Conservation (phyloP, 1,140 invertebrate genomes). For the Holotrichia oblita region DNA sequence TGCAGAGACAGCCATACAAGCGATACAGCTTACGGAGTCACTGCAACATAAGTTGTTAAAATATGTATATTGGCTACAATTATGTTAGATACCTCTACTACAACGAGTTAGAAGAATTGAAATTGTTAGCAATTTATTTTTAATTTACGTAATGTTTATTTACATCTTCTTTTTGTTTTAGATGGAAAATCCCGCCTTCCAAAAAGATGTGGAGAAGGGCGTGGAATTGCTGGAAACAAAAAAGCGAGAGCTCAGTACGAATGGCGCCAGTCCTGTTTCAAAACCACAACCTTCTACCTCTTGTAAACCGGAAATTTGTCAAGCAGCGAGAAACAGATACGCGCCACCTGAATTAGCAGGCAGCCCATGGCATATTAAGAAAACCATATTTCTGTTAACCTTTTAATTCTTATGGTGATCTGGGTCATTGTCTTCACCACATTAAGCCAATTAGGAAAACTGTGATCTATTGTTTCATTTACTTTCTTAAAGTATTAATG, state of each 20-base stretch:
- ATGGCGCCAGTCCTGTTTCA: conserved; percentile 33
- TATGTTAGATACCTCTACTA: too few relatives aligned
- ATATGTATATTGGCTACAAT: too few relatives aligned
- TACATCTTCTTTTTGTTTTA: conserved; percentile 41
- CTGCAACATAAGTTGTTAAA: too few relatives aligned
- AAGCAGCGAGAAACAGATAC: conserved; percentile 53
- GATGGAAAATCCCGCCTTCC: conserved; percentile 48
- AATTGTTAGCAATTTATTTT: too few relatives aligned
- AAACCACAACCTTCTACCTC: conserved; percentile 45
- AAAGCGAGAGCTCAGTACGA: conserved; percentile 43
- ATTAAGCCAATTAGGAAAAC: conserved; percentile 57
- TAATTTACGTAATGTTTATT: not conserved
- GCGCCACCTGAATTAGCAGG: conserved; percentile 58
- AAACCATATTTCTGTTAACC: conserved; percentile 63
- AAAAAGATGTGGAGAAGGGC: conserved; percentile 44
- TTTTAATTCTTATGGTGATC: conserved; percentile 61
- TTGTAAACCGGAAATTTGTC: conserved; percentile 56
- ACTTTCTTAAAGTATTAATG: not conserved
- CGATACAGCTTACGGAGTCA: too few relatives aligned
- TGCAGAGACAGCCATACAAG: too few relatives aligned
- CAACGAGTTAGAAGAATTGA: too few relatives aligned
- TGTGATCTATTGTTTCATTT: conserved; percentile 46
- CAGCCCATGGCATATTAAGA: conserved; percentile 64
- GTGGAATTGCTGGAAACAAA: conserved; percentile 41
- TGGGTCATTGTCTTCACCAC: conserved; percentile 64